phyloP scores from a whole-genome alignment of 2,113 vertebrate genomes.

The Trochalopteron elliotii region DNA sequence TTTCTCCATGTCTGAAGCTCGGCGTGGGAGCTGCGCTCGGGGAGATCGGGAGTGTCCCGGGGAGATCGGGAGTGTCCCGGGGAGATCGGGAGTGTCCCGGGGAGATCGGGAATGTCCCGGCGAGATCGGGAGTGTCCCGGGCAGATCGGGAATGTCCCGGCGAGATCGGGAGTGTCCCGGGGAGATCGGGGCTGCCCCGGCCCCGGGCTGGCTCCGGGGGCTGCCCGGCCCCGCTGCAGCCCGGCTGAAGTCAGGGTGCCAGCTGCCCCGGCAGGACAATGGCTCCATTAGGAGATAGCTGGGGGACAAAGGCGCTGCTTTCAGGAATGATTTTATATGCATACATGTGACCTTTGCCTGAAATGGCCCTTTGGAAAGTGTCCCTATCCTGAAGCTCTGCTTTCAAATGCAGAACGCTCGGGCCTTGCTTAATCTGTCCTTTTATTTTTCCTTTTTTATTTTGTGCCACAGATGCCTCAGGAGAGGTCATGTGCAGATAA shows the following conservation, averaged over 20 bases:
- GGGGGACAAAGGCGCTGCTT: conserved; percentile 64
- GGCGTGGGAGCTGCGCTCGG: accelerated
- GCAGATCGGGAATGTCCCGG: not conserved
- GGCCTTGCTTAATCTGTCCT: not conserved
- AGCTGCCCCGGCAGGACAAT: conserved; percentile 76
- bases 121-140: not conserved
- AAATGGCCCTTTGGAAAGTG: conserved; percentile 24
- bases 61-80: not conserved
- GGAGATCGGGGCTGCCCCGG: not conserved
- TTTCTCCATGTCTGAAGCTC: conserved; percentile 31
- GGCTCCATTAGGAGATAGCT: conserved; percentile 72
- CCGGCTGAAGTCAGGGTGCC: conserved; percentile 72
- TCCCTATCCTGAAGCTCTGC: not conserved
- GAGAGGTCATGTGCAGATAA: conserved; percentile 43
- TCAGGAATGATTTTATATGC: conserved; percentile 32
- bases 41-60: not conserved
- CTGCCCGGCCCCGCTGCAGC: conserved; percentile 27
- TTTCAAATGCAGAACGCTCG: conserved; percentile 13
- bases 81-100: not conserved
- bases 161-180: not conserved
- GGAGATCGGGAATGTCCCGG: not conserved
- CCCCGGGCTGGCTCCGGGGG: not conserved
- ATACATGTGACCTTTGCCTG: conserved; percentile 50
- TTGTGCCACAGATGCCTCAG: not conserved
- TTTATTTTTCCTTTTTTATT: not conserved